phyloP scores from a whole-genome alignment of 2,797 vertebrate species.

The Dipus sagitta region DNA sequence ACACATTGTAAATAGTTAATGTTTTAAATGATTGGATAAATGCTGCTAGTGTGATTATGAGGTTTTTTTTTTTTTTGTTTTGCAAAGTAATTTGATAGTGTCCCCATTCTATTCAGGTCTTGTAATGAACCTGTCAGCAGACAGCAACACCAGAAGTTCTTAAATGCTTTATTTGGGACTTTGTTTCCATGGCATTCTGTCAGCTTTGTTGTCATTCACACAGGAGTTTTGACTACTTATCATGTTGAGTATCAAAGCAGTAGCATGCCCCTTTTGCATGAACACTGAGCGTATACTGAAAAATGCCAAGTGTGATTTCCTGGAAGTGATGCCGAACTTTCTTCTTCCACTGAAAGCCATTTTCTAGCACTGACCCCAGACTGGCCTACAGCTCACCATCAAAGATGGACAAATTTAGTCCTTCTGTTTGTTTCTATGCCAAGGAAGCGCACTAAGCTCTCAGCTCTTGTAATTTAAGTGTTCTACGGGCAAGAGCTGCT shows the following conservation, averaged over 20 bases:
- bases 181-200: neutral
- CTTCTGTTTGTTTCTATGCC: slow-evolving; percentile 3
- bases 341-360: neutral
- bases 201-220: neutral
- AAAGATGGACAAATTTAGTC: neutral
- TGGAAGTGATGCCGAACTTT: neutral
- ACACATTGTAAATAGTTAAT: neutral
- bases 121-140: slow-evolving; percentile 6
- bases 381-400: neutral
- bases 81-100: neutral
- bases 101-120: neutral
- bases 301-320: slow-evolving; percentile 33
- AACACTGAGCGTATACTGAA: neutral
- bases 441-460: neutral
- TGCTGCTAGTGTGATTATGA: neutral
- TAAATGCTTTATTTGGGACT: neutral
- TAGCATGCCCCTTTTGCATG: neutral
- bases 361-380: neutral
- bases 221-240: neutral
- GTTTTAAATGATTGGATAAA: neutral
- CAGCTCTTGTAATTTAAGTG: neutral
- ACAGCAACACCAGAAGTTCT: neutral
- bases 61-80: neutral
- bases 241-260: neutral
- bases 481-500: neutral